A percentile compares a stretch with the other conserved stretches of the same genome.
These are phyloP conservation scores for Hypothenemus hampei DNA, from an alignment of 1,140 invertebrate species.

Conservation along the genomic window DNA sequence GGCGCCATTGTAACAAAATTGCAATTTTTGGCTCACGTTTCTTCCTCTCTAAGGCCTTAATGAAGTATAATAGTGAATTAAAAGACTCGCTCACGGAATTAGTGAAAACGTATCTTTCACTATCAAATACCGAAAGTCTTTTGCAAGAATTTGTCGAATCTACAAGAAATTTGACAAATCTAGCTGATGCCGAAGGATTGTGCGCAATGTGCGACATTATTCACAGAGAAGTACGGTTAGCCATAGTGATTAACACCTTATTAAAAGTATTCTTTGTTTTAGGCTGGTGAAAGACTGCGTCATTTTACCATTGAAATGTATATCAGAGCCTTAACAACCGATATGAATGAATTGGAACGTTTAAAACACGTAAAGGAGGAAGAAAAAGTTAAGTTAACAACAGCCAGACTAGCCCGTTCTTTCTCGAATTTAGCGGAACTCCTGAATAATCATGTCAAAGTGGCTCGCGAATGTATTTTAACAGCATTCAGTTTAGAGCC, in stretches of 20 bases:
- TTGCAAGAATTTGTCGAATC: slow-evolving; percentile 31
- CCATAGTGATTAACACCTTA: neutral
- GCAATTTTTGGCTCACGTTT: slow-evolving; percentile 38
- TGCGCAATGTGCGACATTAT: slow-evolving; percentile 40
- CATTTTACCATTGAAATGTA: slow-evolving; percentile 67
- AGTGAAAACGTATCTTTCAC: slow-evolving; percentile 30
- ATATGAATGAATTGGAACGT: slow-evolving; percentile 70
- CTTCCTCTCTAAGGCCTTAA: slow-evolving; percentile 39
- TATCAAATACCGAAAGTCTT: slow-evolving; percentile 25
- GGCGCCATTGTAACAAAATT: slow-evolving; percentile 38
- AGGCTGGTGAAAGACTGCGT: slow-evolving; percentile 58
- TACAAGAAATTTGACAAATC: slow-evolving; percentile 38
- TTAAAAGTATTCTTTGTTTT: slow-evolving; percentile 39
- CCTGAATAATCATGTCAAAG: slow-evolving; percentile 51
- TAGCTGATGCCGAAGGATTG: slow-evolving; percentile 39
- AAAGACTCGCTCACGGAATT: slow-evolving; percentile 32
- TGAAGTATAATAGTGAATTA: slow-evolving; percentile 37
- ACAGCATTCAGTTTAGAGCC: slow-evolving; percentile 62
- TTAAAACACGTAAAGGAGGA: slow-evolving; percentile 55
- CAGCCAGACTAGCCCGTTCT: slow-evolving; percentile 51
- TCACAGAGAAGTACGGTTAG: slow-evolving; percentile 34
- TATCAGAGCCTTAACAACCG: slow-evolving; percentile 65
- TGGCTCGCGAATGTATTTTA: slow-evolving; percentile 59
- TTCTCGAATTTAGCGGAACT: slow-evolving; percentile 57
- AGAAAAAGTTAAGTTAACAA: slow-evolving; percentile 51